Evolutionary conservation across 2,797 vertebrate species (phyloP).

Genomic region (Lepidocolaptes lacrymiger): DNA sequence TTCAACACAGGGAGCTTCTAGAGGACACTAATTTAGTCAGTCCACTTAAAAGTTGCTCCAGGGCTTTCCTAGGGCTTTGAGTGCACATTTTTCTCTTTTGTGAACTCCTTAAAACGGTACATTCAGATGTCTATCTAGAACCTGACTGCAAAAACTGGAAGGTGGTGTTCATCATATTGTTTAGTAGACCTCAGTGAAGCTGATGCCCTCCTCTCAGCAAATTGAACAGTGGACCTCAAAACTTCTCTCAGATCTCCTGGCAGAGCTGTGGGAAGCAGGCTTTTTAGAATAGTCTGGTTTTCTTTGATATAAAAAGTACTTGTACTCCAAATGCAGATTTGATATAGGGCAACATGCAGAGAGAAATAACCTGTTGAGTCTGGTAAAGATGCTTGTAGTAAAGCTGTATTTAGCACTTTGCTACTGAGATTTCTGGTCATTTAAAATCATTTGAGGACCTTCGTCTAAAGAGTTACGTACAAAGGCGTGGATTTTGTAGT

Average conservation of each 20-base stretch:
- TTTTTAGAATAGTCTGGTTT: neutral
- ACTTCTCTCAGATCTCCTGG: neutral
- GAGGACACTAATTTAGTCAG: neutral
- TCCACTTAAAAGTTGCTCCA: neutral
- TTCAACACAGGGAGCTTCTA: neutral
- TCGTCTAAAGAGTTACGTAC: neutral
- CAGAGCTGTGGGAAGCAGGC: neutral
- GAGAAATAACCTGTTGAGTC: neutral
- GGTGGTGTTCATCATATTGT: neutral
- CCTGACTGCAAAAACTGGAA: neutral
- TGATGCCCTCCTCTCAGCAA: neutral
- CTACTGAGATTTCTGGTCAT: neutral
- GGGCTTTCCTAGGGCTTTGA: neutral
- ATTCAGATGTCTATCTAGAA: constrained; percentile 3
- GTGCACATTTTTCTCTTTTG: neutral
- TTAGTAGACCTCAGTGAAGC: neutral
- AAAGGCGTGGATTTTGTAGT: neutral
- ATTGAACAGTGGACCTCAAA: neutral
- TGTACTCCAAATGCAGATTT: neutral
- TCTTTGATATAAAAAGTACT: neutral
- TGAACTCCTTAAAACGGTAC: constrained; percentile 15
- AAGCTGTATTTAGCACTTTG: neutral
- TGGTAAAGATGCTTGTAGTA: neutral
- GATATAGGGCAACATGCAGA: neutral
- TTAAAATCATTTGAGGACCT: neutral